Base-by-base conservation (phyloP, 2,888 invertebrate species). In the Octodonta nipae region DNA sequence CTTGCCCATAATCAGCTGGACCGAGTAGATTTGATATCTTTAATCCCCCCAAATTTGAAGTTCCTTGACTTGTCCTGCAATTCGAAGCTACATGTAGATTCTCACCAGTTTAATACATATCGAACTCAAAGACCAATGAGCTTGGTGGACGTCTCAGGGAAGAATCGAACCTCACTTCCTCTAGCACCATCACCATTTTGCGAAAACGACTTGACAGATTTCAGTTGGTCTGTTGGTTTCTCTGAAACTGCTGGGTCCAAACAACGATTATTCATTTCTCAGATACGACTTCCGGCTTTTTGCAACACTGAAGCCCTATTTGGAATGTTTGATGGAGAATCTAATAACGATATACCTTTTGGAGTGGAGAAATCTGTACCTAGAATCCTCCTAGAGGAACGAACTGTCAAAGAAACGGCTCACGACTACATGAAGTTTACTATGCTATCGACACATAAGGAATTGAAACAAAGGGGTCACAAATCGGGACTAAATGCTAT, bases 51-150 rank as follows among this genome's bases (percentile, higher is more conserved):
- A 30, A 84, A 84, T 54, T 64, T 87, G 16, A 84, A 85, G 54
- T 86, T 84, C 56, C 64, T 87, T 28, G 87, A 87, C 57, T 72
- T 87, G 51, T 85, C 85, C 0, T 86, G 86, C 47, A 87, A 87
- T 51, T 68, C 75, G 26, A 77, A 82, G 48, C 63, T 87, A 5
- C 82, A 82, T 60, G 83, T 87, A 2, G 86, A 87, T 51, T 80
- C 83, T 8, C 72, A 80, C 26, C 84, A 86, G 56, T 79, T 86
- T 42, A 78, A 78, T 55, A 75, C 73, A 3, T 85, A 84, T 49
- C 43, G 81, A 60, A 78, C 80, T 22, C 80, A 83, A 54, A 65
- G 85, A 26, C 81, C 83, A 3, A 73, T 86, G 62, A 85, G 84
- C 50, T 64, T 87, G 14, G 79, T 87, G 0, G 86, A 87, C 54